Base-by-base conservation (phyloP, 2,888 invertebrate genomes). In the Phania funesta region DNA sequence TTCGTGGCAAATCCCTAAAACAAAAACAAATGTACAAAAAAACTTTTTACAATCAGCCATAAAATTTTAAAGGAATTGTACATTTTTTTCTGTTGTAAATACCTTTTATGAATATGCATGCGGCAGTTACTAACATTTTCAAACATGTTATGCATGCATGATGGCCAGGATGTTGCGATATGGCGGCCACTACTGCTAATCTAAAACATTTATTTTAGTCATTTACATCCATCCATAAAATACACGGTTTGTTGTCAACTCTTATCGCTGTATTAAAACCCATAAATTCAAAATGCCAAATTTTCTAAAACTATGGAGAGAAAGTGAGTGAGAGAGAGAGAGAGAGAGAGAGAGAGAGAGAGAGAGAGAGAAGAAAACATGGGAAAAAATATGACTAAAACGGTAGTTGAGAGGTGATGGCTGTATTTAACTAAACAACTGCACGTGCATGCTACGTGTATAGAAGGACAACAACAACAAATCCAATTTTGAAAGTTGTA, bases 261-360 rank as follows among this genome's bases (percentile, higher is more conserved):
- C 32, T 60, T 68, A 76, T 76, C 60, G 60, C 48, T 44, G n/a
- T 11, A 32, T 22, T 52, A 76, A 52, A 50, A 35, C 9, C 13
- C 44, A 76, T 76, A 68, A 68, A 68, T 76, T 76, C 41, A 52
- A 68, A 76, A 60, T 76, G 76, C 68, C 76, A 76, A 76, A 68
- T 68, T 60, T 76, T 52, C 52, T 18, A 60, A 60, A 68, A 68
- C 60, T 52, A 41, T 24, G 18, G 16, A 46, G 29, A 24, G n/a
- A 26, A n/a, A n/a, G n/a, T n/a, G n/a, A n/a, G n/a, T n/a, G n/a
- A n/a, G n/a, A n/a, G n/a, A n/a, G n/a, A n/a, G n/a, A n/a, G n/a
- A n/a, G n/a, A n/a, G n/a, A n/a, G n/a, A n/a, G n/a, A n/a, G n/a
- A n/a, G n/a, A n/a, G n/a, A n/a, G n/a, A n/a, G n/a, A n/a, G n/a